Evolutionary conservation across 2,113 vertebrate species (phyloP).

Genomic region (Lamprotornis superbus): DNA sequence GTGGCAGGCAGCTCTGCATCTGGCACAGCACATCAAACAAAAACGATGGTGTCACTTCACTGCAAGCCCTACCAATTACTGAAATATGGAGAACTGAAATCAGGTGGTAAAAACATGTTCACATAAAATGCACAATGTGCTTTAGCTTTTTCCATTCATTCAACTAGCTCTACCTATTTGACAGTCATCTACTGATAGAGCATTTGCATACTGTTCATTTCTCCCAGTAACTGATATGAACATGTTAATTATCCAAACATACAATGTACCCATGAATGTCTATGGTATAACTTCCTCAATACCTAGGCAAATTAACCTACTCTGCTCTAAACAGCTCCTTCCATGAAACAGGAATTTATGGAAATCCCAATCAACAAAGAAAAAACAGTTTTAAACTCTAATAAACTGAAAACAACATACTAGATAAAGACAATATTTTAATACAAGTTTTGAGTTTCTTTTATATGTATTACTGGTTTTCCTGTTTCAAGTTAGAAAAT

Average conservation of each 20-base stretch:
- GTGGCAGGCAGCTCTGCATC: accelerated
- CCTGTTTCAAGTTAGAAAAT: neutral
- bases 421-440: neutral
- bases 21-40: accelerated
- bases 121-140: neutral
- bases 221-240: neutral
- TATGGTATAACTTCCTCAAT: neutral
- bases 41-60: neutral
- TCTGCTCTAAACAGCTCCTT: neutral
- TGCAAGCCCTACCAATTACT: neutral
- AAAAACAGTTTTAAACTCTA: neutral
- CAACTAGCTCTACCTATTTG: neutral
- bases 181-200: neutral
- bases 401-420: neutral
- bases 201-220: neutral
- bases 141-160: neutral
- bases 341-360: neutral
- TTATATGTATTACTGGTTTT: neutral
- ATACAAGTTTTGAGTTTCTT: neutral
- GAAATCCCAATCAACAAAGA: neutral
- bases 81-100: neutral
- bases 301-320: neutral
- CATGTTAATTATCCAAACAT: neutral
- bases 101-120: neutral
- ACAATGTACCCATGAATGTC: neutral